Percentiles rank a stretch among this genome's conserved stretches.
These are phyloP conservation scores for Orius laevigatus DNA, from an alignment of 1,140 invertebrate genomes.

Conservation along the genomic window DNA sequence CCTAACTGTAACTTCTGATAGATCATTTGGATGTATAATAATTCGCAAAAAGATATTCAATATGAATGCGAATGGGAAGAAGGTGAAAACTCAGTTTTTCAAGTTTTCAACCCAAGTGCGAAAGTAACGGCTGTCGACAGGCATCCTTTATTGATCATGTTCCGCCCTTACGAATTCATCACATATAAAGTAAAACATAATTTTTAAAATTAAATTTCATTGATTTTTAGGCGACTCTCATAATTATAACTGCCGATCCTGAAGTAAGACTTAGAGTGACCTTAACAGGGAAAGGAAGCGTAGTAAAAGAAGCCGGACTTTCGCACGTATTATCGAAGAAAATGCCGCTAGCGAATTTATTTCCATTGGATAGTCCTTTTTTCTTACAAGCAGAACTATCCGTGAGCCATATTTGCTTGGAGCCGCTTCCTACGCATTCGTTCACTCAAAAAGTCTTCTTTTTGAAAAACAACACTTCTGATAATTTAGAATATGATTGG, in stretches of 20 bases:
- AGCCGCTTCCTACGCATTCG: neutral
- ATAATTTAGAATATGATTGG: conserved; percentile 1
- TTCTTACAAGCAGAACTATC: conserved; percentile 1
- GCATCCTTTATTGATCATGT: neutral
- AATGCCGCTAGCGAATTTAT: neutral
- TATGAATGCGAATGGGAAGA: conserved; percentile 1
- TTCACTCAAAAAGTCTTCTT: conserved; percentile 1
- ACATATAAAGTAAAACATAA: conserved; percentile 1
- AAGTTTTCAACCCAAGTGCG: neutral
- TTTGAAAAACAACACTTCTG: conserved; percentile 1
- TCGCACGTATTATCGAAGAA: too few species aligned
- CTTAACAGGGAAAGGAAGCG: too few species aligned
- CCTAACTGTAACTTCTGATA: neutral
- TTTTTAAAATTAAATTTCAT: too few species aligned
- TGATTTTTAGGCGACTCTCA: too few species aligned
- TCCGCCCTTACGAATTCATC: conserved; percentile 4
- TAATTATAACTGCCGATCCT: too few species aligned
- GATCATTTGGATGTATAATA: conserved; percentile 5
- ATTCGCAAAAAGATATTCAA: neutral
- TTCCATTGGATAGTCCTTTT: neutral
- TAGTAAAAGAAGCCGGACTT: too few species aligned
- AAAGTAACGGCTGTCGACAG: neutral
- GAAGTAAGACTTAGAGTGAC: too few species aligned
- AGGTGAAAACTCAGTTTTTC: neutral
- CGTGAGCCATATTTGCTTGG: neutral